Percentiles rank a stretch among this genome's conserved stretches.
Conservation (phyloP, 2,888 invertebrate genomes). For the Megamerina dolium region DNA sequence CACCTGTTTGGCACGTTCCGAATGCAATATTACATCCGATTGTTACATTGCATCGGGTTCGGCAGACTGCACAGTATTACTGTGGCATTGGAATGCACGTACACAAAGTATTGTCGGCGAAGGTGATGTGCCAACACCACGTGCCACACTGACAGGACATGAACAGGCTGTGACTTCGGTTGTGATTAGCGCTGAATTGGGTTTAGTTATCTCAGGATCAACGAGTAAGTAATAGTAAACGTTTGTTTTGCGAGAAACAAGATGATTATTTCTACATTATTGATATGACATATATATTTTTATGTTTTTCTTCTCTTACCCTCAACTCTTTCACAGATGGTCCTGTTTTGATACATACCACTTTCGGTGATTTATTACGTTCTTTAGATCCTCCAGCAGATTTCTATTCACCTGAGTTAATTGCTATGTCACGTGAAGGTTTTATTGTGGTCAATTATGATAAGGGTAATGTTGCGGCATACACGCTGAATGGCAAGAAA, state of each 20-base stretch:
- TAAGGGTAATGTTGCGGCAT: constrained; percentile 86
- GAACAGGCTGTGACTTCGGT: constrained; percentile 93
- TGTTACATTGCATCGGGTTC: constrained; percentile 98
- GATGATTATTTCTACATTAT: not conserved
- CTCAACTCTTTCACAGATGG: constrained; percentile 61
- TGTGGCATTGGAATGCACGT: constrained; percentile 99
- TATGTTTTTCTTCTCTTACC: not conserved
- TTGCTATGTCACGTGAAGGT: constrained; percentile 93
- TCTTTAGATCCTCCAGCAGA: constrained; percentile 78
- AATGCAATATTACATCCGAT: constrained; percentile 98
- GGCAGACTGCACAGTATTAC: constrained; percentile 93
- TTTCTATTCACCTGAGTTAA: constrained; percentile 73
- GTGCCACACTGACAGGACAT: constrained; percentile 95
- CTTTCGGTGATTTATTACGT: constrained; percentile 91
- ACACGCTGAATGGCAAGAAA: constrained; percentile 88
- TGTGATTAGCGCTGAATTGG: constrained; percentile 95
- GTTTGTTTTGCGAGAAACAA: not conserved
- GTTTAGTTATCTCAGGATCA: constrained; percentile 94
- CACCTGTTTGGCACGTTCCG: constrained; percentile 93
- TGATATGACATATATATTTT: not conserved
- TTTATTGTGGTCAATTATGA: constrained; percentile 92
- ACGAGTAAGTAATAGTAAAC: constrained; percentile 55
- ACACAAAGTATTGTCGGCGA: constrained; percentile 96
- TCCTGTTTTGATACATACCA: constrained; percentile 94
- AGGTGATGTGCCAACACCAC: constrained; percentile 89